These are phyloP conservation scores for Tauraco hartlaubi DNA, from an alignment of 2,797 vertebrate species.

Conservation along the genomic window DNA sequence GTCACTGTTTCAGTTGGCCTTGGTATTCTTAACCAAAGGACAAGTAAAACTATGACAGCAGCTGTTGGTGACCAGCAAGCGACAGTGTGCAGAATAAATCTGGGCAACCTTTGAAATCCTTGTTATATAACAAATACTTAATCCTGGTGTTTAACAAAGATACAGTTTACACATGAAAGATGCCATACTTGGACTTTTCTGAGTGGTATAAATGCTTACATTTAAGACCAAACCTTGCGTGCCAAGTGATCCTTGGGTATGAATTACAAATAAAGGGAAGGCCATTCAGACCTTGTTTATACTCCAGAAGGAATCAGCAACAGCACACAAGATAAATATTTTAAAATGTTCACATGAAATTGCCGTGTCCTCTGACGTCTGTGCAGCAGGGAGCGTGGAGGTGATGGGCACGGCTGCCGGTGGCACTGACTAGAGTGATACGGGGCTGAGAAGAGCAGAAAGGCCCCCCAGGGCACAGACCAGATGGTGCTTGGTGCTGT, in stretches of 20 bases:
- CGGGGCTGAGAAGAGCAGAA: neutral
- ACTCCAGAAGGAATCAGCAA: neutral
- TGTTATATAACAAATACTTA: neutral
- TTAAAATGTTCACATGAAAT: neutral
- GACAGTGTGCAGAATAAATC: neutral
- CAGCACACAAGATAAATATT: neutral
- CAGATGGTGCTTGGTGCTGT: neutral
- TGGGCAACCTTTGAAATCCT: neutral
- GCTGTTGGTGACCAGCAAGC: neutral
- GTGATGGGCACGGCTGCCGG: fast-evolving
- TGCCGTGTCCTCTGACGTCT: neutral
- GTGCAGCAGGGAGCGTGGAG: fast-evolving
- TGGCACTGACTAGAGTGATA: neutral
- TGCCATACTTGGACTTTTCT: neutral
- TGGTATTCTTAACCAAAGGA: neutral
- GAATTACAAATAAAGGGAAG: neutral
- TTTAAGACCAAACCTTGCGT: neutral
- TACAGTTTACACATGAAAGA: neutral
- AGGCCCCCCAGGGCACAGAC: neutral
- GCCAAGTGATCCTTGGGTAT: fast-evolving
- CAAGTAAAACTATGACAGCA: neutral
- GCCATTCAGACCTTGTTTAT: neutral
- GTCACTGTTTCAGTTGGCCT: neutral
- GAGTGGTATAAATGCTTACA: neutral
- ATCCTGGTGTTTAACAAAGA: neutral